phyloP scores from a whole-genome alignment of 2,113 vertebrate genomes.

The Serinus canaria region DNA sequence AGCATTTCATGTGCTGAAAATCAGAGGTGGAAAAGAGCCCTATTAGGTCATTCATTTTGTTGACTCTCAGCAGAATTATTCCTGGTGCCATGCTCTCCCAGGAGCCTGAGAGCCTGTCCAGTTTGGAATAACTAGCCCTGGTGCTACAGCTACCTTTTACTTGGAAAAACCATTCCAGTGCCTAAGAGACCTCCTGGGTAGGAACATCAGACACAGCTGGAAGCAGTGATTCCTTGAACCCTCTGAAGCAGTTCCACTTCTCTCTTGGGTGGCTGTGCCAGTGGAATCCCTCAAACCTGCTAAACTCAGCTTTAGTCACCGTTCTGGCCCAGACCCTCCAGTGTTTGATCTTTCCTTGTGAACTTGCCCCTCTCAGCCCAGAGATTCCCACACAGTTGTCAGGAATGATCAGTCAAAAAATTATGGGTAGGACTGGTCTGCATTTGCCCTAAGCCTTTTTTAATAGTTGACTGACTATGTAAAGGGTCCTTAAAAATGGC shows the following conservation, averaged over 20 bases:
- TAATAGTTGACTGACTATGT: background rate
- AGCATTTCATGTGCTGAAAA: background rate
- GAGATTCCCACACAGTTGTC: background rate
- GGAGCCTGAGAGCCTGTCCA: background rate
- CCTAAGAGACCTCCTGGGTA: background rate
- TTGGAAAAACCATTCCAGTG: constrained; percentile 26
- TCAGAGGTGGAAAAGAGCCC: background rate
- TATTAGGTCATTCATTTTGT: background rate
- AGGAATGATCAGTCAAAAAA: background rate
- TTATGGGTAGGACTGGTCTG: background rate
- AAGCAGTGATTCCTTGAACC: background rate
- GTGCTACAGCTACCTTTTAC: background rate
- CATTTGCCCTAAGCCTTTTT: background rate
- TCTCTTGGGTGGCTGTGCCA: background rate
- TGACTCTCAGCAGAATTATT: background rate
- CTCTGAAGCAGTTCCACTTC: background rate
- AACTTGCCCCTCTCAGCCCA: background rate
- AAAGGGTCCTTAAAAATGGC: background rate
- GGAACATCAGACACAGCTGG: background rate
- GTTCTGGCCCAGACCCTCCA: background rate
- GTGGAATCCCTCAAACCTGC: background rate
- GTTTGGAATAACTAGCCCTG: background rate
- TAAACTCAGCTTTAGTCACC: background rate
- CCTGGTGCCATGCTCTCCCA: background rate
- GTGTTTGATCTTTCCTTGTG: background rate